Base-by-base conservation (phyloP, 2,888 invertebrate species). In the Platerodrilus igneus region DNA sequence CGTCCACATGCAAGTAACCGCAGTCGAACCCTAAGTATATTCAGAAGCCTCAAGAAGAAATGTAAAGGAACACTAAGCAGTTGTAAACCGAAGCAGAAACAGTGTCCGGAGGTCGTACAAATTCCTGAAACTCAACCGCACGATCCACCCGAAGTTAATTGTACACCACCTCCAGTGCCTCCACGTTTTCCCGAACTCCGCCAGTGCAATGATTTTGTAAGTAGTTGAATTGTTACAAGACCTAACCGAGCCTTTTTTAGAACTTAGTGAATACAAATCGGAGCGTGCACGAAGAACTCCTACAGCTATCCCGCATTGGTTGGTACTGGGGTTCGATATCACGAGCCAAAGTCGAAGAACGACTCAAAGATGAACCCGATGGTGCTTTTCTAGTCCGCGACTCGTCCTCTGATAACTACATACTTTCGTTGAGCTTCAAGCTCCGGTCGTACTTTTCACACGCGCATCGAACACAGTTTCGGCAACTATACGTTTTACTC, bases 271-370 rank as follows among this genome's bases (percentile, higher is more conserved):
- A 35, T 30, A 17, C 22, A 3, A 39, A 40, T n/a, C 30, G 37
- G 4, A 51, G 54, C 8, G 37, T 58, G 15, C 50, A 57, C 29
- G 58, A 59, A 31, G 64, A 67, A 50, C 54, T 66, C n/a, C 55
- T 55, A 2, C 60, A 54, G 35, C 47, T 68, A 11, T 53, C 62
- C 55, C 59, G 81, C 67, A 70, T 74, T 59, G 80, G 78, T 23
- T 87, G 87, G 86, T 88, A 88, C 63, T 89, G 87, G 87, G 88
- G 87, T 9, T 81, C 85, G 33, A 76, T 87, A 50, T 77, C 81
- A 1, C 75, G 82, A 48, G 73, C 75, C 20, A 82, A 84, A 60
- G 85, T 87, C 0, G 84, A 86, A 60, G 73, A 76, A 37, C 79
- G 79, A 57, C 67, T 87, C 17, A 66, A 72, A 30, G 77, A 77